Conservation (phyloP, 2,888 invertebrate genomes). For the Conops quadrifasciatus region DNA sequence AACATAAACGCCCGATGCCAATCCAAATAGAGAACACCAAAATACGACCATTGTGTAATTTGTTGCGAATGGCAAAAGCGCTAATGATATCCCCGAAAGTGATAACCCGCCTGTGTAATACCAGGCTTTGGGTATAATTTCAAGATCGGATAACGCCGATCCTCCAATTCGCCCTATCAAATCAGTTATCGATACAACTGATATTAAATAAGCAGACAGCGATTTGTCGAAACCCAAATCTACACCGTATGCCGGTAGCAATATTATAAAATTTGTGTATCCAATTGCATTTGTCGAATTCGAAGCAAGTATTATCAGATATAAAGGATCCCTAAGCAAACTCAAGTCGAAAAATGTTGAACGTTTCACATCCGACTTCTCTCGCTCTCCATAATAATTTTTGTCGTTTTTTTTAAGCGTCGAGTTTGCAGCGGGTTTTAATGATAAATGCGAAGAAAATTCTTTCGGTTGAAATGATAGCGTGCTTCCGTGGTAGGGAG, state of each 20-base stretch:
- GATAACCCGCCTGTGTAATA: constrained; percentile 83
- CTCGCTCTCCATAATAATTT: constrained; percentile 50
- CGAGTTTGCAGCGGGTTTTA: constrained; percentile 73
- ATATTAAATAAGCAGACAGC: constrained; percentile 76
- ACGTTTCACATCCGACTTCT: constrained; percentile 48
- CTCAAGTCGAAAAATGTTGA: constrained; percentile 78
- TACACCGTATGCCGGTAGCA: constrained; percentile 80
- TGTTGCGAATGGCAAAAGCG: constrained; percentile 74
- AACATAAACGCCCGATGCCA: constrained; percentile 85
- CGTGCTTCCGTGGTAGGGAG: constrained; percentile 86
- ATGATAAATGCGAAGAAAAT: constrained; percentile 80
- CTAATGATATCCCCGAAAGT: constrained; percentile 78
- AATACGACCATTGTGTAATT: constrained; percentile 73
- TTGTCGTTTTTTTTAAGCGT: constrained; percentile 32
- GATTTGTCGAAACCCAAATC: constrained; percentile 76
- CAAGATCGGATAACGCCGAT: constrained; percentile 82
- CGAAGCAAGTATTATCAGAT: constrained; percentile 82
- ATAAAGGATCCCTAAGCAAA: constrained; percentile 79
- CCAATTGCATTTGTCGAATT: constrained; percentile 88
- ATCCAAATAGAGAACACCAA: constrained; percentile 80
- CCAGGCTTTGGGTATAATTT: constrained; percentile 79
- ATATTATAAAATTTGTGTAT: constrained; percentile 85
- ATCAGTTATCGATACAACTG: constrained; percentile 83
- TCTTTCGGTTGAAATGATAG: constrained; percentile 80
- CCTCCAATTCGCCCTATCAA: constrained; percentile 85